Percentiles rank a stretch among this genome's conserved stretches.
These are phyloP conservation scores for Sisor rabdophorus DNA, from an alignment of 2,113 vertebrate species.

Conservation along the genomic window DNA sequence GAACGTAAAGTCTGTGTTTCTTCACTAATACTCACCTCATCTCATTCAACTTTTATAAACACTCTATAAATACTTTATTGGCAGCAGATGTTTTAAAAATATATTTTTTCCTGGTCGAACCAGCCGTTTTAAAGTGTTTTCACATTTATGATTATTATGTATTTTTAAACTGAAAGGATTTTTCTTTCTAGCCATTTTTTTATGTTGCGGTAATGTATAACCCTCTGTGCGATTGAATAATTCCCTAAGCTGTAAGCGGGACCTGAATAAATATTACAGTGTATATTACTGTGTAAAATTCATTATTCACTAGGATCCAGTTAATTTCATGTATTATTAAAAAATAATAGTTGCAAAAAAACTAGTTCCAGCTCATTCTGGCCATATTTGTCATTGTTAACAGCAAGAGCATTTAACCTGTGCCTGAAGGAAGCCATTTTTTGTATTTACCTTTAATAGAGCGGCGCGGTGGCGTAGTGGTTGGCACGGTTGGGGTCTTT, in stretches of 20 bases:
- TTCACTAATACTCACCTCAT: not conserved
- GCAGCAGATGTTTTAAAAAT: not conserved
- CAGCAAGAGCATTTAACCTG: slow-evolving; percentile 1
- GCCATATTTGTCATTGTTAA: not conserved
- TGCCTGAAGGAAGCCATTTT: too few relatives aligned
- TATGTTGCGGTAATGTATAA: not conserved
- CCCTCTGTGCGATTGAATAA: not conserved
- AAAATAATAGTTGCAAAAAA: too few relatives aligned
- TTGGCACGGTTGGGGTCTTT: too few relatives aligned
- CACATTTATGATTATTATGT: not conserved
- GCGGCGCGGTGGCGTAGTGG: too few relatives aligned
- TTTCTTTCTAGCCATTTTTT: not conserved
- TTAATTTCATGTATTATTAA: slow-evolving; percentile 5
- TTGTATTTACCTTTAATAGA: too few relatives aligned
- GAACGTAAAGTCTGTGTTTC: not conserved
- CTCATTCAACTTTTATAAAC: not conserved
- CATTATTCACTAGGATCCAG: not conserved
- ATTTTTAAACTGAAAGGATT: not conserved
- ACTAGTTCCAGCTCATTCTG: not conserved
- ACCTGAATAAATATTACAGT: slow-evolving; percentile 5
- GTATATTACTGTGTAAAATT: not conserved
- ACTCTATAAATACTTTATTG: not conserved
- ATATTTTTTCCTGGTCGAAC: not conserved
- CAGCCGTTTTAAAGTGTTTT: not conserved
- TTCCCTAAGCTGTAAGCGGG: not conserved